A percentile compares a stretch with the other conserved stretches of the same genome.
These are phyloP conservation scores for Magallana nippona DNA, from an alignment of 2,888 invertebrate genomes.

Conservation along the genomic window DNA sequence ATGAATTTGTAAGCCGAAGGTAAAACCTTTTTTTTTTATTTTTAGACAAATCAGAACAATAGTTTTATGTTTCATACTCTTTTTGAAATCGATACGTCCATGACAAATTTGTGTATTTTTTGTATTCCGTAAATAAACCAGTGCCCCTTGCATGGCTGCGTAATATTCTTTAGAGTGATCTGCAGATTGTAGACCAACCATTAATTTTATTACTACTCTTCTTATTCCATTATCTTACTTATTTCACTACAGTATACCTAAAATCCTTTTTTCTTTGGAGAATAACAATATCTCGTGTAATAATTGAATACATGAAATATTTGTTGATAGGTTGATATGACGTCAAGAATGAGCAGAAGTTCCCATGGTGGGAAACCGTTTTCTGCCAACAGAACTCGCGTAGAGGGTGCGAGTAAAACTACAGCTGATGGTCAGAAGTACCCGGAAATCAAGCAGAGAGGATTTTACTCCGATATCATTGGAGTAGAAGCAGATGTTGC, in stretches of 20 bases:
- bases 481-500: slow-evolving; percentile 61
- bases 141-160: no score
- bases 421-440: slow-evolving; percentile 67
- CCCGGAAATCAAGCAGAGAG: slow-evolving; percentile 79
- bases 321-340: slow-evolving; percentile 49
- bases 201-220: no score
- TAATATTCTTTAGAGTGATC: no score
- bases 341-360: slow-evolving; percentile 61
- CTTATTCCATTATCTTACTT: no score
- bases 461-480: slow-evolving; percentile 79
- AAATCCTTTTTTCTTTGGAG: no score
- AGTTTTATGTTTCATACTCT: not conserved
- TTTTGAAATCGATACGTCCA: not conserved
- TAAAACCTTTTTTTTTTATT: not conserved
- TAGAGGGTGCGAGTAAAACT: slow-evolving; percentile 51
- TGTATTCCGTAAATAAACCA: no score
- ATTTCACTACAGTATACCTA: no score
- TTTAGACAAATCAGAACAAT: no score
- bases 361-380: slow-evolving; percentile 70
- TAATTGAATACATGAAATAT: not conserved
- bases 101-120: no score
- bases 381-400: slow-evolving; percentile 67
- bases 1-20: slow-evolving; percentile 15
- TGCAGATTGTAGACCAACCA: no score
- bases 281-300: no score